Evolutionary conservation across 1,140 invertebrate genomes (phyloP), one percentile per base, ranked within the genome.

Genomic region (Diorhabda carinulata): DNA sequence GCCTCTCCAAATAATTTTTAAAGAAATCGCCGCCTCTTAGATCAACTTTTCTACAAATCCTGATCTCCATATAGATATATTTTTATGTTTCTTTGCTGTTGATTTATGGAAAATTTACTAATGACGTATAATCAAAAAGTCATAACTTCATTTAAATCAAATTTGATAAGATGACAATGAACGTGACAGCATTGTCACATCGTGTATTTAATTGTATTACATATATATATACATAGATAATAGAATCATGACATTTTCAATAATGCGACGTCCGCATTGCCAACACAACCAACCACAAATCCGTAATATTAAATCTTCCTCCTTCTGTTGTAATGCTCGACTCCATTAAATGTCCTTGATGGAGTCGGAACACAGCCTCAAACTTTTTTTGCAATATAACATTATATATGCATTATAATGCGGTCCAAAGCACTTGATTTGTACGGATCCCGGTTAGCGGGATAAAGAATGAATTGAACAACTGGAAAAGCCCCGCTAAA

Each of bases 361-460:
- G 47, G 47, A 52, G 65, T 63, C 57, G 57, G 73, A 61, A 75
- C 72, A 73, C 72, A 73, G 73, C 72, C 66, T 25, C 67, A 45
- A 72, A 78, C 74, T 78, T 80, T 25, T 77, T 80, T 78, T 77
- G 76, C 78, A 76, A 78, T 78, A 80, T 80, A 78, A 78, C 76
- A 78, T 80, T 78, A 80, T 79, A 80, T 80, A 80, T 80, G 78
- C 78, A 80, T 80, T 80, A 80, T 80, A 78, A 78, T 77, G 77
- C 70, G 59, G 75, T 68, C 76, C 78, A 75, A 66, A 63, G 67
- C 64, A 64, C 64, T 71, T 64, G 57, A 68, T 71, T 67, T 40
- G 42, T 45, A 43, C 41, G 58, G 43, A 52, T 52, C 64, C 70
- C 77, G 76, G 66, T 64, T 73, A 42, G 40, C 47, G 60, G 64